These are phyloP conservation scores for Apotomis betuletana DNA, from an alignment of 2,888 invertebrate species.

Conservation along the genomic window DNA sequence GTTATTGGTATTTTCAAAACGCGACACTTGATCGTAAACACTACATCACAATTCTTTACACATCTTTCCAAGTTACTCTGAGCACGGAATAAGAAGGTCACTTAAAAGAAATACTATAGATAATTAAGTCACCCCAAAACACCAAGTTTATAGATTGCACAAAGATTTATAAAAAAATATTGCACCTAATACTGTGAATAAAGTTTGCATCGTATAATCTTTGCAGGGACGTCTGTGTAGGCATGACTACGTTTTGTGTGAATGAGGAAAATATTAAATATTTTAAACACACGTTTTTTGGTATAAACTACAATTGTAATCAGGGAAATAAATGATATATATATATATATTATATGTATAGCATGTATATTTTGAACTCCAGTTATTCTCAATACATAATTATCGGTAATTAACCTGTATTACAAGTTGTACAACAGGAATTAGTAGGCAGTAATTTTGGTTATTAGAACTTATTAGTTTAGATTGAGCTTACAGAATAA, in stretches of 20 bases:
- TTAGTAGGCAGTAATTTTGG: too few species aligned
- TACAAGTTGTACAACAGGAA: neutral
- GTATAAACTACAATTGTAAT: neutral
- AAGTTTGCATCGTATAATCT: constrained; percentile 4
- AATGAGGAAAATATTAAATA: neutral
- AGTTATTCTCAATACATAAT: neutral
- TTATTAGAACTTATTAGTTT: too few species aligned
- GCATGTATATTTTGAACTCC: constrained; percentile 1
- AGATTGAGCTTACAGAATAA: too few species aligned
- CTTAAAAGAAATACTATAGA: constrained; percentile 9
- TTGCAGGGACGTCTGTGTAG: constrained; percentile 9
- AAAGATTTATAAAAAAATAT: constrained; percentile 31
- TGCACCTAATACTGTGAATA: constrained; percentile 37
- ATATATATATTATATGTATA: constrained; percentile 1
- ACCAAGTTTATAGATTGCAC: constrained; percentile 35
- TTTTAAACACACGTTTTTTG: neutral
- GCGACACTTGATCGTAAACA: neutral
- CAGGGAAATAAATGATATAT: constrained; percentile 4
- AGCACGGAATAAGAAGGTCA: neutral
- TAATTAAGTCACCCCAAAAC: constrained; percentile 6
- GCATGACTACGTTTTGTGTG: constrained; percentile 4
- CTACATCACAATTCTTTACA: constrained; percentile 7
- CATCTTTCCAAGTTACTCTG: neutral
- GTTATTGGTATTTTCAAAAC: neutral
- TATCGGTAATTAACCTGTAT: neutral